These are phyloP conservation scores for Oscheius sp. DNA, from an alignment of 2,888 invertebrate species.

Conservation along the genomic window DNA sequence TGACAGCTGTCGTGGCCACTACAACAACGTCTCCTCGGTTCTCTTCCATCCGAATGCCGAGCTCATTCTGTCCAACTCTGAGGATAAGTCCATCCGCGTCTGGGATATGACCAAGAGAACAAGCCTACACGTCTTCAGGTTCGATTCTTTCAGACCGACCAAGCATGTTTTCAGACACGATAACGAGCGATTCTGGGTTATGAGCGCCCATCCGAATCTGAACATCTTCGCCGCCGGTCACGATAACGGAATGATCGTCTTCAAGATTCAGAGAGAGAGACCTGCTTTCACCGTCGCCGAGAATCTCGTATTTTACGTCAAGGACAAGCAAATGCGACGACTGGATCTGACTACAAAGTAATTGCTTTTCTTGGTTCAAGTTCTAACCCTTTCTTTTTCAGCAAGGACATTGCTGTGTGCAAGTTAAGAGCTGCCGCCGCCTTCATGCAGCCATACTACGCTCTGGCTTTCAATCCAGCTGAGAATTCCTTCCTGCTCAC, in stretches of 20 bases:
- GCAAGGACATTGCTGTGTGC: conserved; percentile 90
- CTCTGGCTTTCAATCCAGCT: conserved; percentile 96
- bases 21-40: conserved; percentile 98
- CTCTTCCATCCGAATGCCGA: conserved; percentile 95
- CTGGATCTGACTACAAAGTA: conserved; percentile 89
- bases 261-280: conserved; percentile 84
- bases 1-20: conserved; percentile 98
- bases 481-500: conserved; percentile 93
- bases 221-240: conserved; percentile 99
- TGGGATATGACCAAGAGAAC: conserved; percentile 98
- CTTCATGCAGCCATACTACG: conserved; percentile 75
- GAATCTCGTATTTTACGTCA: conserved; percentile 93
- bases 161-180: conserved; percentile 79
- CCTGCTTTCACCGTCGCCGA: conserved; percentile 94
- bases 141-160: neutral
- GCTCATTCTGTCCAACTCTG: conserved; percentile 93
- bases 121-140: conserved; percentile 88
- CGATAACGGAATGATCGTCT: conserved; percentile 95
- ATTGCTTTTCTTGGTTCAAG: conserved; percentile 10
- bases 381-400: conserved; percentile 40
- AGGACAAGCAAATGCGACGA: conserved; percentile 89
- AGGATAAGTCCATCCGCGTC: conserved; percentile 95
- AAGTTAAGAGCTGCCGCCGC: conserved; percentile 81
- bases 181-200: conserved; percentile 96
- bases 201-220: conserved; percentile 91